Evolutionary conservation across 2,797 vertebrate species (phyloP).

Genomic region (Spheniscus humboldti): DNA sequence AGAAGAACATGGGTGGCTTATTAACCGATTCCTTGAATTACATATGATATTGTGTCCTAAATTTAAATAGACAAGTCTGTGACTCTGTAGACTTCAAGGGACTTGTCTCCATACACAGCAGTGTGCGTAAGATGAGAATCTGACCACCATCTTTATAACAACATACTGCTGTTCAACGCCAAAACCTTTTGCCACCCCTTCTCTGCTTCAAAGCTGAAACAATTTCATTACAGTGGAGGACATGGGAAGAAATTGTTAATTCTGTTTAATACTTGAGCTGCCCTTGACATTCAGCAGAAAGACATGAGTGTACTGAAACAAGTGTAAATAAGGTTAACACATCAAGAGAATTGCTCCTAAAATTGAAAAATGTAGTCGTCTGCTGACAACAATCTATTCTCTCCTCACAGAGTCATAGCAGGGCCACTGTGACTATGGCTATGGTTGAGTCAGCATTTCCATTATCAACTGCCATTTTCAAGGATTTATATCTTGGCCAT

Average conservation of each 20-base stretch:
- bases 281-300: slow-evolving; percentile 35
- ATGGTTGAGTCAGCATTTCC: background rate
- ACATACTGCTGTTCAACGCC: background rate
- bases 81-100: background rate
- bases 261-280: background rate
- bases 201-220: background rate
- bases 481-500: background rate
- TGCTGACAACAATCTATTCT: background rate
- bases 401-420: background rate
- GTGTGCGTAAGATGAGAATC: fast-evolving
- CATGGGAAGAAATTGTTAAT: background rate
- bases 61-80: background rate
- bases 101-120: background rate
- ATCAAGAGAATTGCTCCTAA: slow-evolving; percentile 20
- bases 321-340: slow-evolving; percentile 26
- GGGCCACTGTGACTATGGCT: background rate
- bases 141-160: background rate
- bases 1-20: background rate
- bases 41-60: too few species aligned
- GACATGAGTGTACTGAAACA: background rate
- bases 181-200: background rate
- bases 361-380: background rate
- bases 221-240: background rate
- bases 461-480: background rate
- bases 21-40: background rate